Evolutionary conservation across 2,113 vertebrate species (phyloP), one percentile per base, ranked within the genome.

Genomic region (Eudyptes chrysolophus): DNA sequence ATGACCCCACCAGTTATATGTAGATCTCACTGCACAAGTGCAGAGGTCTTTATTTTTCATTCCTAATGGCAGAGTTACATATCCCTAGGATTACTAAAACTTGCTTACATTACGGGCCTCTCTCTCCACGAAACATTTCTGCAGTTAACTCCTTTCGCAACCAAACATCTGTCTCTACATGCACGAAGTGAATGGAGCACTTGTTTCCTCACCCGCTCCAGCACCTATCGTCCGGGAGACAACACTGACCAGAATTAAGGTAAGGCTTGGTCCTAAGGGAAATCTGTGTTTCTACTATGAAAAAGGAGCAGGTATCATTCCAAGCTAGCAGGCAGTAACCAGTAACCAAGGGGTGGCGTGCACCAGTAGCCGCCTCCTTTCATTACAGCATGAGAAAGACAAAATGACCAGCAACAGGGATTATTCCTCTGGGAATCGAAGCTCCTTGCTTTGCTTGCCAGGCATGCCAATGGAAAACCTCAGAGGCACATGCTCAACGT

Each of bases 171-270:
- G 12, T 29, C 42, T 68, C 42, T 30, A 24, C 2, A 4, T 4
- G 40, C 1, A 1, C 0, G 0, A 69, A 70, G 52, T 6, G 24
- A 71, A 49, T 0, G 0, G n/a, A 55, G 24, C 3, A 1, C 42
- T 71, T 22, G 16, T 6, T 42, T 30, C 42, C 42, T 68, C 57
- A 26, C 26, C 42, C 15, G 9, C 57, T 42, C 40, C 29, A 26
- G 65, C 4, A 9, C 15, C 36, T 7, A 6, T 8, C 7, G 8
- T 38, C 32, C 36, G 24, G 57, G 42, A 70, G 69, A 70, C 32
- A 78, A 32, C 22, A 2, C 46, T 57, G 38, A 44, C 52, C 46
- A 57, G n/a, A 30, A 46, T 12, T 27, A 20, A 69, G 68, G 52
- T 49, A 81, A 66, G 42, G 12, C 24, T 40, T 27, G 16, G 36